Evolutionary conservation across 2,888 invertebrate species (phyloP), one percentile per base, ranked within the genome.

Genomic region (Pristionchus arcanus): DNA sequence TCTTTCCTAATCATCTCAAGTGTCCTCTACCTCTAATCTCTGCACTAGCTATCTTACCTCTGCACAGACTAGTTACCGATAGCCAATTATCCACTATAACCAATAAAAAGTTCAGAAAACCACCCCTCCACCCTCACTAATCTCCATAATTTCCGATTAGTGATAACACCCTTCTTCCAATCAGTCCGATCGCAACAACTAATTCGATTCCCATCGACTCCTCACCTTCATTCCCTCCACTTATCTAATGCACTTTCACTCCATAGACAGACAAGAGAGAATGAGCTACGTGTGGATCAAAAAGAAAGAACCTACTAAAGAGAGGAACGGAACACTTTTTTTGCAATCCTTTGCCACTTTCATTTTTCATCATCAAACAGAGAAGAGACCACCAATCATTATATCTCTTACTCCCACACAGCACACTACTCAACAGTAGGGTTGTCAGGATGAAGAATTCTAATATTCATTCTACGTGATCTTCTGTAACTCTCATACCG

Each of bases 211-310:
- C 7, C 15, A 16, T 19, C 31, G 31, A 71, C 34, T 11, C 71
- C 5, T 0, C 34, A 7, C 31, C 19, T 31, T 19, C 34, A 77
- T 77, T 77, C 77, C 42, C 15, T 25, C 31, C 59, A 59, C 25
- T 66, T n/a, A 42, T 42, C 42, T 77, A 77, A 77, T 77, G 77
- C 77, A 77, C 77, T 77, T 77, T 77, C 77, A 25, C 77, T 77
- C 42, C 13, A 31, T 25, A 77, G 77, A 77, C 34, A 77, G 77
- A 37, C 34, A 74, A 74, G 21, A 74, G 77, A 37, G 42, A 37
- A 42, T 49, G 42, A 49, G 42, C 42, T 11, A 77, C 42, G 77
- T 77, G 77, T 25, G 21, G 34, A 42, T 77, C 37, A 77, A 77
- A 42, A 42, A 42, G 77, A 37, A 49, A 49, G 42, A 9, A 49